phyloP scores from a whole-genome alignment of 2,888 invertebrate species.

The Noctua fimbriata region DNA sequence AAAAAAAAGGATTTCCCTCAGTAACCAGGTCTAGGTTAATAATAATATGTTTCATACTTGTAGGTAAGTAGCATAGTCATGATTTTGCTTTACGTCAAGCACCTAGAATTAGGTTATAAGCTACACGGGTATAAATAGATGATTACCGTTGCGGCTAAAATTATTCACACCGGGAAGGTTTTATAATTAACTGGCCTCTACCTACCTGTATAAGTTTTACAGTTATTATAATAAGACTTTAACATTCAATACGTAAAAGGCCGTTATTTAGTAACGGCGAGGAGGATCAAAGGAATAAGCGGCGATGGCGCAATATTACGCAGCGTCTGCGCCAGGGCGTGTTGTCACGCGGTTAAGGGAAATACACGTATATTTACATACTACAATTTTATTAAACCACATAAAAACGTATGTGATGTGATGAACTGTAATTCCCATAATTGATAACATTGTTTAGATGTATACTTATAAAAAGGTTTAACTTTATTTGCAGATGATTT shows the following conservation, averaged over 20 bases:
- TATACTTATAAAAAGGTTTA: neutral
- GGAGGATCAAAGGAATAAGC: slow-evolving; percentile 51
- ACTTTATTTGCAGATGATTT: neutral
- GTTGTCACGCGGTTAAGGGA: slow-evolving; percentile 57
- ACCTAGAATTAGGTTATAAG: slow-evolving; percentile 12
- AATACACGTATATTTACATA: slow-evolving; percentile 33
- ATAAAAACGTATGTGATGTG: neutral
- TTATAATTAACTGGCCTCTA: slow-evolving; percentile 14
- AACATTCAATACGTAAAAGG: slow-evolving; percentile 44
- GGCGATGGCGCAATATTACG: slow-evolving; percentile 45
- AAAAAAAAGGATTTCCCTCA: slow-evolving; percentile 27
- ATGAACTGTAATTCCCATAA: slow-evolving; percentile 14
- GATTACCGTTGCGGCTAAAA: slow-evolving; percentile 22
- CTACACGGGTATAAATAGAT: slow-evolving; percentile 23
- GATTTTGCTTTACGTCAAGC: slow-evolving; percentile 1
- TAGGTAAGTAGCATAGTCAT: slow-evolving; percentile 4
- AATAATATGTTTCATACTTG: slow-evolving; percentile 12
- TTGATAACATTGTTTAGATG: slow-evolving; percentile 14
- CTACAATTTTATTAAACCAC: slow-evolving; percentile 5
- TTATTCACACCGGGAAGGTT: slow-evolving; percentile 39
- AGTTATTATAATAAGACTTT: slow-evolving; percentile 38
- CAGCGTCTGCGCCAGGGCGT: slow-evolving; percentile 27
- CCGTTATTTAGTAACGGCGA: slow-evolving; percentile 50
- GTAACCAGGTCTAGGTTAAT: slow-evolving; percentile 8
- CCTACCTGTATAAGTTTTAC: slow-evolving; percentile 25